Evolutionary conservation across 2,113 vertebrate species (phyloP).

Genomic region (Rhinoptilus africanus): DNA sequence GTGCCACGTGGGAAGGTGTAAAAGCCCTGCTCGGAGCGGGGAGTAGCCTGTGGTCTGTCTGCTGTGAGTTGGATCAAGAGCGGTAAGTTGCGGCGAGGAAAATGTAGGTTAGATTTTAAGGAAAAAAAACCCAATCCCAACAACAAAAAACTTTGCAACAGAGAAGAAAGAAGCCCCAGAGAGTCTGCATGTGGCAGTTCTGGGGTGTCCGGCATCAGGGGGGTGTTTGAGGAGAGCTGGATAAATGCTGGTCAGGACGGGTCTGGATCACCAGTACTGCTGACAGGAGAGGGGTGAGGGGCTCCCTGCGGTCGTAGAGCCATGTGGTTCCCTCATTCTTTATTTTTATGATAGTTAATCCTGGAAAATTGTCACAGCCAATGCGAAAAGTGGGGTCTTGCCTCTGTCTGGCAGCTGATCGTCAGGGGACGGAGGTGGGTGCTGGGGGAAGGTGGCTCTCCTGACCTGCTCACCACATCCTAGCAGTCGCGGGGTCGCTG

Average conservation of each 20-base stretch:
- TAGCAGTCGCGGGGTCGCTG: background rate
- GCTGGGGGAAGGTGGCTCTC: rapidly evolving
- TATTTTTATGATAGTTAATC: background rate
- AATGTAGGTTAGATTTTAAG: background rate
- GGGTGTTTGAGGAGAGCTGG: background rate
- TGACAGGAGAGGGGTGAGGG: too few species aligned
- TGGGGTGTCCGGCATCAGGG: background rate
- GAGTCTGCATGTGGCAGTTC: background rate
- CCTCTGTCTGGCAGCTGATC: background rate
- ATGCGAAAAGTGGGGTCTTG: background rate
- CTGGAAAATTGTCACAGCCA: background rate
- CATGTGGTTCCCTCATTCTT: background rate
- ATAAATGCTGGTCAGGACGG: background rate
- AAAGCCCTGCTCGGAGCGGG: background rate
- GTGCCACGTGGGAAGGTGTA: background rate
- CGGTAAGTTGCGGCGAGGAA: background rate
- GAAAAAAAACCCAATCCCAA: too few species aligned
- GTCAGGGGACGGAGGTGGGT: rapidly evolving
- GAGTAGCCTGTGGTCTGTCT: background rate
- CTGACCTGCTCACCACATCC: background rate
- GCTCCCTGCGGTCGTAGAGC: background rate
- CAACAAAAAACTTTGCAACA: background rate
- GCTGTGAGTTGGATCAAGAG: background rate
- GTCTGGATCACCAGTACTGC: background rate
- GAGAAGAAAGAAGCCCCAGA: background rate